Conservation (phyloP, 2,113 vertebrate genomes). For the Heloderma charlesbogerti region DNA sequence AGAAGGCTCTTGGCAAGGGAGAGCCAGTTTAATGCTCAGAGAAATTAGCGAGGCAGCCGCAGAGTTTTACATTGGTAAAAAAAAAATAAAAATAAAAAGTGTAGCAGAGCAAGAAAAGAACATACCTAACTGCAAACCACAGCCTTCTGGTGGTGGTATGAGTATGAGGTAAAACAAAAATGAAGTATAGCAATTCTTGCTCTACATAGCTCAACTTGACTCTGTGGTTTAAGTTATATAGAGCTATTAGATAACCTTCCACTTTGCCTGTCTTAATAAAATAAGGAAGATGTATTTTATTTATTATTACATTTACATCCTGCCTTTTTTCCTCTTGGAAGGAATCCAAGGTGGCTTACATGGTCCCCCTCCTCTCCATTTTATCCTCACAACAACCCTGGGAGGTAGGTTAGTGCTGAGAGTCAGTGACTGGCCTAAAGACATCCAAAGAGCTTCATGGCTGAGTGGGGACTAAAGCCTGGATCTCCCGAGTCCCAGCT, state of each 20-base stretch:
- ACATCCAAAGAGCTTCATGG: no score
- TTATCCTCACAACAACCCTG: no score
- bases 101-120: conserved; percentile 20
- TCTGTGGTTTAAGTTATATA: not conserved
- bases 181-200: not conserved
- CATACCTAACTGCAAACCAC: not conserved
- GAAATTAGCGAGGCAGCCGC: conserved; percentile 12
- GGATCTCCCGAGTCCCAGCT: no score
- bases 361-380: no score
- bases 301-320: no score
- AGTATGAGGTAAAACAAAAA: not conserved
- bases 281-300: not conserved
- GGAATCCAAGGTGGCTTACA: no score
- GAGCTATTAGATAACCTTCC: not conserved
- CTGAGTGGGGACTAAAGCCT: no score
- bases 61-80: not conserved
- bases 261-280: not conserved
- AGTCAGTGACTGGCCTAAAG: no score
- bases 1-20: conserved; percentile 27
- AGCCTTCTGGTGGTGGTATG: not conserved
- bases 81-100: not conserved
- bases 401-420: no score
- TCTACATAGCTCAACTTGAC: not conserved
- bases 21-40: not conserved
- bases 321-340: no score